Conservation (phyloP, 2,797 vertebrate species). For the Lithobates sylvaticus region DNA sequence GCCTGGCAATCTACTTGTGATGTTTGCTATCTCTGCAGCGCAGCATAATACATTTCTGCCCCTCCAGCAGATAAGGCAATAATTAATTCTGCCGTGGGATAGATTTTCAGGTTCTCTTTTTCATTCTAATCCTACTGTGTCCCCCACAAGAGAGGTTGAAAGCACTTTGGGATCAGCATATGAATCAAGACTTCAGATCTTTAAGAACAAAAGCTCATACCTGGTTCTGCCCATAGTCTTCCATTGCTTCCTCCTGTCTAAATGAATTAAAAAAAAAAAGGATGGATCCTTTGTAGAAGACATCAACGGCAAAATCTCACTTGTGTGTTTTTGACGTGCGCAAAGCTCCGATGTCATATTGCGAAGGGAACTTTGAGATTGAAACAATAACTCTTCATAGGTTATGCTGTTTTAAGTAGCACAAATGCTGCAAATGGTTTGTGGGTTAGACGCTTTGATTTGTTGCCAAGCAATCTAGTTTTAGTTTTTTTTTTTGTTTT, state of each 20-base stretch:
- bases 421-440: conserved; percentile 41
- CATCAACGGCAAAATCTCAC: conserved; percentile 13
- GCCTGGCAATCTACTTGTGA: not conserved
- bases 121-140: conserved; percentile 20
- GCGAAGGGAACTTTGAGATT: conserved; percentile 46
- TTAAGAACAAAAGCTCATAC: conserved; percentile 50
- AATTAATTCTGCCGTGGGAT: conserved; percentile 45
- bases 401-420: conserved; percentile 60
- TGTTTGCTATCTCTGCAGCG: conserved; percentile 7
- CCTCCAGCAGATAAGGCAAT: conserved; percentile 50
- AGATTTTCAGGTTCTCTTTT: conserved; percentile 26
- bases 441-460: conserved; percentile 28
- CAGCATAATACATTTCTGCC: conserved; percentile 30
- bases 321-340: conserved; percentile 32
- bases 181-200: conserved; percentile 53
- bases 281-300: conserved; percentile 32
- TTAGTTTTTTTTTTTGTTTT: not conserved
- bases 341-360: conserved; percentile 20
- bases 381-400: conserved; percentile 50
- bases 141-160: conserved; percentile 46
- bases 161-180: conserved; percentile 38
- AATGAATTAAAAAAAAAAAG: conserved; percentile 35
- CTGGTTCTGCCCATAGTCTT: conserved; percentile 37
- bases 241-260: conserved; percentile 26
- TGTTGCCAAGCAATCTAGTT: not conserved